Percentiles rank a stretch among this genome's conserved stretches.
These are phyloP conservation scores for Atopsyche davidsoni DNA, from an alignment of 1,140 invertebrate species.

Conservation along the genomic window DNA sequence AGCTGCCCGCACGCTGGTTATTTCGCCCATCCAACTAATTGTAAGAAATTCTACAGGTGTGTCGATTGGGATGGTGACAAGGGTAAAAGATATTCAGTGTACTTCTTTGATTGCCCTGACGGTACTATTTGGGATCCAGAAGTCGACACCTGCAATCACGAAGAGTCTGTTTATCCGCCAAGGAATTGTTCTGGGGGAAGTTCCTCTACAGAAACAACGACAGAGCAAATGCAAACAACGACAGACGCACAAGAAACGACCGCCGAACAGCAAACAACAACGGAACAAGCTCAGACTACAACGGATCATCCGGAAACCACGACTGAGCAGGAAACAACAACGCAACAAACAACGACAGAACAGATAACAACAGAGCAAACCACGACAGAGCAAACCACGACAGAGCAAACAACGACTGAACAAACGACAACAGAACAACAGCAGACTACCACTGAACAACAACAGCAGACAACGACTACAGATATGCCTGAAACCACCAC, in stretches of 20 bases:
- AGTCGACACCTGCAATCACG: slow-evolving; percentile 49
- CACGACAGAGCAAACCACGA: slow-evolving; percentile 21
- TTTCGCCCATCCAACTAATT: slow-evolving; percentile 58
- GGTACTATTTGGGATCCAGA: slow-evolving; percentile 57
- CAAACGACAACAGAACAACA: slow-evolving; percentile 28
- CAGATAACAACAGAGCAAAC: slow-evolving; percentile 14
- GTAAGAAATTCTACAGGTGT: slow-evolving; percentile 67
- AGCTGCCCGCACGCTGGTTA: slow-evolving; percentile 54
- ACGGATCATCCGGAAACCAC: slow-evolving; percentile 22
- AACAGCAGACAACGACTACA: slow-evolving; percentile 29
- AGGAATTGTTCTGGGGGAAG: slow-evolving; percentile 36
- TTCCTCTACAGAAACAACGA: slow-evolving; percentile 1
- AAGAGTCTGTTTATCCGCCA: slow-evolving; percentile 44
- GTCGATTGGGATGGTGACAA: slow-evolving; percentile 58
- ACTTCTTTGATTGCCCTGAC: slow-evolving; percentile 55
- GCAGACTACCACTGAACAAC: slow-evolving; percentile 27
- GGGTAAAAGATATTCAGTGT: slow-evolving; percentile 53
- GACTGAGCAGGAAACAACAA: slow-evolving; percentile 8
- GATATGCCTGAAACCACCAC: slow-evolving; percentile 16
- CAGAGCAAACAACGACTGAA: slow-evolving; percentile 24
- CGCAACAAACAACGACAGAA: slow-evolving; percentile 22
- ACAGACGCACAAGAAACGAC: slow-evolving; percentile 21
- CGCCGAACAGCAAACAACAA: slow-evolving; percentile 23
- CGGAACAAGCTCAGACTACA: slow-evolving; percentile 26
- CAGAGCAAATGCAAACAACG: slow-evolving; percentile 29